Conservation (phyloP, 2,113 vertebrate species). For the Ochotona princeps region DNA sequence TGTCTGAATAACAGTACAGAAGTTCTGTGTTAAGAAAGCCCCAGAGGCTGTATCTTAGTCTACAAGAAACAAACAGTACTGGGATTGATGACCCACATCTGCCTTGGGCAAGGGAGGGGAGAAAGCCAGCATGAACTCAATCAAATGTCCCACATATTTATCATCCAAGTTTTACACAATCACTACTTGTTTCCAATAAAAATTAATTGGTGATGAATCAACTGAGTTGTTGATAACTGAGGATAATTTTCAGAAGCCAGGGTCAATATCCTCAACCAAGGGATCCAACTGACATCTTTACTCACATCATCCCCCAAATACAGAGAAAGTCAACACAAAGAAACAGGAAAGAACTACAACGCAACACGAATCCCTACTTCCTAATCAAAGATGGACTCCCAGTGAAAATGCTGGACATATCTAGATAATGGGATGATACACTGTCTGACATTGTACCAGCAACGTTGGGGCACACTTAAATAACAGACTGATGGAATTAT, state of each 20-base stretch:
- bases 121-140: background rate
- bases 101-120: background rate
- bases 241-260: conserved; percentile 33
- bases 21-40: background rate
- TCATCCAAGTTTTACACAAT: background rate
- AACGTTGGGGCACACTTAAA: too few relatives aligned
- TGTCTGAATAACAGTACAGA: background rate
- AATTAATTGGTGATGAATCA: background rate
- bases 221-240: background rate
- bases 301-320: background rate
- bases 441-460: too few relatives aligned
- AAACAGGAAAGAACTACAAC: background rate
- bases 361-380: too few relatives aligned
- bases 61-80: conserved; percentile 13
- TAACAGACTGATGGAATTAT: too few relatives aligned
- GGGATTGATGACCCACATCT: background rate
- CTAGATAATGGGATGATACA: too few relatives aligned
- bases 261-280: background rate
- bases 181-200: background rate
- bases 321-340: background rate
- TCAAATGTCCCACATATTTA: background rate
- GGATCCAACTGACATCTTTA: background rate
- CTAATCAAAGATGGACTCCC: too few relatives aligned
- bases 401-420: too few relatives aligned
- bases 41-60: background rate